Conservation (phyloP, 92 coral and sea anemone species). For the Phenganax marumi region DNA sequence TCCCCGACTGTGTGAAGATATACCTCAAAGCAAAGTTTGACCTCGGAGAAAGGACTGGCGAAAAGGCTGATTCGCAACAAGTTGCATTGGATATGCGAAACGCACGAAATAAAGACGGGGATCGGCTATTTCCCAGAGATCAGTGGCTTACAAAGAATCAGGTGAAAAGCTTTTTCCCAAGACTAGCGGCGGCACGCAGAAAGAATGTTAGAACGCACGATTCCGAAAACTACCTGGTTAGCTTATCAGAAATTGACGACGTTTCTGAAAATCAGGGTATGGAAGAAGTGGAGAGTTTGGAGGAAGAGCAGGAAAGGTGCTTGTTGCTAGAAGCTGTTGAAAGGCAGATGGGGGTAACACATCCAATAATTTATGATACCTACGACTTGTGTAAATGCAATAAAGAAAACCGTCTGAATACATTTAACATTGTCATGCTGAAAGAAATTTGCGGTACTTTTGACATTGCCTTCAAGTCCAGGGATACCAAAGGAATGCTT, state of each 20-base stretch:
- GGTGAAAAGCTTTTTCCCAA: constrained; percentile 57
- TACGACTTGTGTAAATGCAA: not conserved
- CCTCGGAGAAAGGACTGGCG: constrained; percentile 57
- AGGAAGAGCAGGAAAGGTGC: constrained; percentile 11
- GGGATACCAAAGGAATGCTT: constrained; percentile 6
- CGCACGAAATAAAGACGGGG: constrained; percentile 53
- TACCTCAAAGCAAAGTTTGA: constrained; percentile 59
- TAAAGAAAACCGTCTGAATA: constrained; percentile 4
- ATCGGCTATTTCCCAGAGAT: constrained; percentile 57
- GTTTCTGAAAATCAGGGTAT: constrained; percentile 3
- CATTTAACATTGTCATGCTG: not conserved
- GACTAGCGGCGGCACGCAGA: constrained; percentile 56
- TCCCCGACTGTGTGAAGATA: constrained; percentile 47
- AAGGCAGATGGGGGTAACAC: constrained; percentile 10
- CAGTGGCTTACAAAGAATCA: constrained; percentile 67
- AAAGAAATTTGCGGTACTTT: constrained; percentile 5
- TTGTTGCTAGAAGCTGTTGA: constrained; percentile 10
- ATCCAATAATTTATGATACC: constrained; percentile 8
- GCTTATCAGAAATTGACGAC: constrained; percentile 3
- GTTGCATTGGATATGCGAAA: constrained; percentile 66
- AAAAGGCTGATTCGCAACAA: constrained; percentile 60
- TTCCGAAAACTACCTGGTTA: not conserved
- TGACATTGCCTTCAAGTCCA: constrained; percentile 12
- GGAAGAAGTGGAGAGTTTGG: constrained; percentile 13
- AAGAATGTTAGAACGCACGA: constrained; percentile 1